Evolutionary conservation across 2,888 invertebrate species (phyloP).

Genomic region (Habroteleia sp.): DNA sequence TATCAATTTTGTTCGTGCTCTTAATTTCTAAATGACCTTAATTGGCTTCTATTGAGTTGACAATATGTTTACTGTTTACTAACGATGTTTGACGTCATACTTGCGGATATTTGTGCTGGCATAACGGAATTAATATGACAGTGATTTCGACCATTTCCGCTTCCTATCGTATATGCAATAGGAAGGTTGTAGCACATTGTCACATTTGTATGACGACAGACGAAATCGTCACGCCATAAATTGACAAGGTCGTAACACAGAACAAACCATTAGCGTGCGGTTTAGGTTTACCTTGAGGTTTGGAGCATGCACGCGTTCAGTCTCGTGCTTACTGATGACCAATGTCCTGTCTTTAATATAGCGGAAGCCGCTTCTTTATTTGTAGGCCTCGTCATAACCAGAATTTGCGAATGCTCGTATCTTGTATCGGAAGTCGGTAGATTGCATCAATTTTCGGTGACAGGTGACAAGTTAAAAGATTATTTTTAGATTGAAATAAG

Average conservation of each 20-base stretch:
- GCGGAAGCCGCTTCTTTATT: constrained; percentile 54
- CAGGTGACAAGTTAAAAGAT: constrained; percentile 42
- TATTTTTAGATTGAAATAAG: constrained; percentile 8
- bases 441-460: constrained; percentile 30
- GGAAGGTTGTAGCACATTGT: constrained; percentile 37
- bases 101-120: constrained; percentile 4
- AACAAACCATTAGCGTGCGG: constrained; percentile 77
- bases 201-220: constrained; percentile 37
- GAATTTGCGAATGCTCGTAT: constrained; percentile 19
- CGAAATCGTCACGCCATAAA: constrained; percentile 59
- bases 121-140: constrained; percentile 5
- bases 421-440: constrained; percentile 32
- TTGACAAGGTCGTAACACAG: constrained; percentile 68
- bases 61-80: neutral
- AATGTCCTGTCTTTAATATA: constrained; percentile 60
- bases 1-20: no score
- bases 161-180: constrained; percentile 35
- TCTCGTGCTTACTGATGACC: constrained; percentile 59
- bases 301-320: constrained; percentile 72
- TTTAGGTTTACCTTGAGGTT: constrained; percentile 72
- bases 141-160: constrained; percentile 43
- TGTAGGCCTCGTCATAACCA: constrained; percentile 15
- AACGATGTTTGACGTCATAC: neutral
- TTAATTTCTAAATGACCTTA: neutral
- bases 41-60: neutral